Evolutionary conservation across 1,140 invertebrate genomes (phyloP).

Genomic region (Littorina saxatilis): DNA sequence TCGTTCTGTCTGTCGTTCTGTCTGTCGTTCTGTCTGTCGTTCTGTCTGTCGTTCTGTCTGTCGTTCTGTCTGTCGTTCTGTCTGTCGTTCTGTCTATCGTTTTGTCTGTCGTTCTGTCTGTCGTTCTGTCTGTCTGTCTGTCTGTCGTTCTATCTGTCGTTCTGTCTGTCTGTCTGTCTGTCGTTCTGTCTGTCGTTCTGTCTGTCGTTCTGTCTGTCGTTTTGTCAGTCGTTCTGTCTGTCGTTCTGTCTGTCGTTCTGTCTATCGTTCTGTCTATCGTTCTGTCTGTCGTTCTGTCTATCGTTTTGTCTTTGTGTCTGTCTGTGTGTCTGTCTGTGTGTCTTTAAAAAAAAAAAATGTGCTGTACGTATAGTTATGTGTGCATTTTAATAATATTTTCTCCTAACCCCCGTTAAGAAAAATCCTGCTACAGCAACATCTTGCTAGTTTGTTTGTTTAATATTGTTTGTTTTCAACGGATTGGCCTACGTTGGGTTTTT

Average conservation of each 20-base stretch:
- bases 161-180: not conserved
- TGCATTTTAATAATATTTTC: too few species aligned
- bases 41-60: not conserved
- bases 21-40: not conserved
- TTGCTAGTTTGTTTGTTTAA: too few species aligned
- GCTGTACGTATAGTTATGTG: not conserved
- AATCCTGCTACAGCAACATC: too few species aligned
- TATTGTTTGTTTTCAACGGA: too few species aligned
- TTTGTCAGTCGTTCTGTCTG: slow-evolving; percentile 12
- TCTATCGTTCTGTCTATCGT: slow-evolving; percentile 2
- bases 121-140: not conserved
- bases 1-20: not conserved
- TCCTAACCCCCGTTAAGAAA: not conserved
- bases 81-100: slow-evolving; percentile 11
- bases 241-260: slow-evolving; percentile 14
- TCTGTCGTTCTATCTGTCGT: too few species aligned
- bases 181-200: not conserved
- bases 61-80: slow-evolving; percentile 5
- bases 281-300: not conserved
- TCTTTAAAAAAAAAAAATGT: too few species aligned
- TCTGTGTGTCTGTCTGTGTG: too few species aligned
- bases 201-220: not conserved
- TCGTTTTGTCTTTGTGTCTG: not conserved
- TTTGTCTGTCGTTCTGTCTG: slow-evolving; percentile 9
- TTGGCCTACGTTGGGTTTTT: too few species aligned